Conservation (phyloP, 35 echinoderm and acorn worm genomes). For the Apostichopus parvimensis region DNA sequence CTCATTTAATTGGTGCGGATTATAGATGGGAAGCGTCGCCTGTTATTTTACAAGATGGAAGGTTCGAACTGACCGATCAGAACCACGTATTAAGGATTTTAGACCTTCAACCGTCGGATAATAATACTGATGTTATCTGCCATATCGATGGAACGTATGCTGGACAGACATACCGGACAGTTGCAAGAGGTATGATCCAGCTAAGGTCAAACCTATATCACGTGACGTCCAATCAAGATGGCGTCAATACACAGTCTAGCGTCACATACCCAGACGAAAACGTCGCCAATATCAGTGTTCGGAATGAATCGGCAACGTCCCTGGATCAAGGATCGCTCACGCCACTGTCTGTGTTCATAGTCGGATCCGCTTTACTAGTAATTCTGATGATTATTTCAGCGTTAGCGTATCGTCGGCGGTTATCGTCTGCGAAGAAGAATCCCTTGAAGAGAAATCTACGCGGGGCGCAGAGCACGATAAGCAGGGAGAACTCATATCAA, state of each 20-base stretch:
- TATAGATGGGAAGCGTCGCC: conserved; percentile 24
- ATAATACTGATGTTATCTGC: conserved; percentile 39
- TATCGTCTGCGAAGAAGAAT: conserved; percentile 22
- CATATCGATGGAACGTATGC: conserved; percentile 1
- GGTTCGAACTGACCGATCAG: conserved; percentile 23
- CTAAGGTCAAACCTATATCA: not conserved
- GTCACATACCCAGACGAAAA: not conserved
- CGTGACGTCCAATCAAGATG: not conserved
- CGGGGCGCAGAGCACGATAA: not conserved
- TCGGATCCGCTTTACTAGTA: not conserved
- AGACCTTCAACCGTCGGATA: conserved; percentile 9
- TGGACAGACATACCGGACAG: not conserved
- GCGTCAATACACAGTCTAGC: not conserved
- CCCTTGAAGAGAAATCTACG: not conserved
- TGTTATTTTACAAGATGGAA: conserved; percentile 1
- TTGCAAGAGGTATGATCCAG: conserved; percentile 6
- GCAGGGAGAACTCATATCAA: conserved; percentile 33
- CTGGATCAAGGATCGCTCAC: not conserved
- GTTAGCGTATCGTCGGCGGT: not conserved
- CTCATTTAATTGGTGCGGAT: not conserved
- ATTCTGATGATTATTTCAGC: not conserved
- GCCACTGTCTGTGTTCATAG: conserved; percentile 11
- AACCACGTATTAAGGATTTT: conserved; percentile 3
- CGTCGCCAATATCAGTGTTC: conserved; percentile 3
- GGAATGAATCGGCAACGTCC: not conserved